Evolutionary conservation across 2,113 vertebrate genomes (phyloP).

Genomic region (Lepus europaeus): DNA sequence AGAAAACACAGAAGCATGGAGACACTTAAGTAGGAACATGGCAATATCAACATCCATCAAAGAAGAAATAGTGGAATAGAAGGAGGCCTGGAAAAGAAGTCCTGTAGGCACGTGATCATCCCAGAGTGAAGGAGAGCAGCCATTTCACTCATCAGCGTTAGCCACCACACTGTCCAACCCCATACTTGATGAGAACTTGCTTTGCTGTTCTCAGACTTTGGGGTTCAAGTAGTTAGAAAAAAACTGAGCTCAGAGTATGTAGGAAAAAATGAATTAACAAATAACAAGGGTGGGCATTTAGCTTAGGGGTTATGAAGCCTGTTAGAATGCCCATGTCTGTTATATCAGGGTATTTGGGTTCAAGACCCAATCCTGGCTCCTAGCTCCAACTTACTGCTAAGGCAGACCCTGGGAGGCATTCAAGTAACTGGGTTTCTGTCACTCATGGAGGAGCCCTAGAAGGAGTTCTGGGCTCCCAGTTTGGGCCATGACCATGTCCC

Average conservation of each 20-base stretch:
- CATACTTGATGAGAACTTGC: neutral
- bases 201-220: slow-evolving; percentile 27
- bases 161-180: neutral
- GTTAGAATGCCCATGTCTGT: too few relatives aligned
- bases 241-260: neutral
- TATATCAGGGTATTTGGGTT: too few relatives aligned
- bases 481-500: too few relatives aligned
- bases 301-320: too few relatives aligned
- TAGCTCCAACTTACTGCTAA: too few relatives aligned
- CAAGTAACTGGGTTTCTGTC: too few relatives aligned
- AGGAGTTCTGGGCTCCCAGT: too few relatives aligned
- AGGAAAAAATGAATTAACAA: neutral
- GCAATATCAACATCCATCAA: slow-evolving; percentile 85
- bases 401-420: too few relatives aligned
- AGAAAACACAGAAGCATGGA: slow-evolving; percentile 84
- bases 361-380: too few relatives aligned
- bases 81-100: slow-evolving; percentile 74
- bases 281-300: neutral
- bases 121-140: slow-evolving; percentile 76
- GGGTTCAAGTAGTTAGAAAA: neutral
- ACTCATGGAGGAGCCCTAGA: too few relatives aligned
- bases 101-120: slow-evolving; percentile 63
- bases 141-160: slow-evolving; percentile 72
- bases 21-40: slow-evolving; percentile 85
- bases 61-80: slow-evolving; percentile 85